Percentiles rank a stretch among this genome's conserved stretches.
phyloP scores from a whole-genome alignment of 2,113 vertebrate genomes.

The Xiphophorus hellerii region DNA sequence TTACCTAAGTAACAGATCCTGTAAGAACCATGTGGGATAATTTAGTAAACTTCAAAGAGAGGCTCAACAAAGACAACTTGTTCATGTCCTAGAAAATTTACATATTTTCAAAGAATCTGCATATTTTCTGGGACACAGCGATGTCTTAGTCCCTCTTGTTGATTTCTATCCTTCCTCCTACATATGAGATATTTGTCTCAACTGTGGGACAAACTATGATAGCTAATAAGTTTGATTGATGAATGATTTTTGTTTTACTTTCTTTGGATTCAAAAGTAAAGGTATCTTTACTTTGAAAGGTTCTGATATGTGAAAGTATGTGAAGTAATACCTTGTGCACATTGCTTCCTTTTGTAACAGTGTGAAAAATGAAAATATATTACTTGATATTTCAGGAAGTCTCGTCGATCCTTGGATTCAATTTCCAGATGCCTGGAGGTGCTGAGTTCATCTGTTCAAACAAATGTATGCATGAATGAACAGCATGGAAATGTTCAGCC shows the following conservation, averaged over 20 bases:
- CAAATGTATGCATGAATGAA: not conserved
- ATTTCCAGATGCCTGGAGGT: not conserved
- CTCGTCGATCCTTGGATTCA: not conserved
- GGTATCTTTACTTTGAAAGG: no score
- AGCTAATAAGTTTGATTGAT: not conserved
- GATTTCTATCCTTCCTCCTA: slow-evolving; percentile 22
- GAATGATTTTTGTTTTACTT: no score
- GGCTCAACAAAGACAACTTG: slow-evolving; percentile 33
- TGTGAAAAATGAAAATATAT: no score
- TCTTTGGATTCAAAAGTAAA: no score
- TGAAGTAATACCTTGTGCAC: no score
- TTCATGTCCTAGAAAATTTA: slow-evolving; percentile 42
- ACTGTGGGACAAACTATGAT: not conserved
- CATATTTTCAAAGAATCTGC: slow-evolving; percentile 53
- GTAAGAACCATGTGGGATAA: slow-evolving; percentile 54
- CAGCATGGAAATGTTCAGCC: not conserved
- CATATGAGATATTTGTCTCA: slow-evolving; percentile 3
- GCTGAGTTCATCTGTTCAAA: not conserved
- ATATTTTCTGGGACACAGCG: slow-evolving; percentile 64
- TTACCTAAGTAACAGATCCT: slow-evolving; percentile 51
- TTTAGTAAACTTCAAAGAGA: slow-evolving; percentile 69
- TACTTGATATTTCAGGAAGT: no score
- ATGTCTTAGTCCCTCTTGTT: slow-evolving; percentile 11
- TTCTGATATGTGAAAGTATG: no score
- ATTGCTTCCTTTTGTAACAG: no score